Conservation (phyloP, 2,797 vertebrate genomes). For the Protosalanx chinensis region DNA sequence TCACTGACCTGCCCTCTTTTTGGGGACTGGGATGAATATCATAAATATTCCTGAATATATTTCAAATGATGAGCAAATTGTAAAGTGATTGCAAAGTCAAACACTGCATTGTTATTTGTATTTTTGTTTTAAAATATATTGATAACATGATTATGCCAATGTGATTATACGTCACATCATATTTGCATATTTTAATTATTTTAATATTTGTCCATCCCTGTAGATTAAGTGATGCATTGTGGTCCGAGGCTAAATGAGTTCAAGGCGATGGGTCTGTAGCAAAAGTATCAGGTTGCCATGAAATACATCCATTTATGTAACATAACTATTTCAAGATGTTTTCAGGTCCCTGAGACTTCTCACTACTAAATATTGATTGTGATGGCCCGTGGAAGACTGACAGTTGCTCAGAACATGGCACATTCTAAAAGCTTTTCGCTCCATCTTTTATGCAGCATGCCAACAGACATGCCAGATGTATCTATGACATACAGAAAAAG, state of each 20-base stretch:
- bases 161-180: not conserved
- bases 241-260: no score
- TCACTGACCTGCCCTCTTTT: not conserved
- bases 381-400: not conserved
- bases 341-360: not conserved
- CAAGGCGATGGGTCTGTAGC: not conserved
- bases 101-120: no score
- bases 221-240: not conserved
- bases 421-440: no score
- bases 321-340: not conserved
- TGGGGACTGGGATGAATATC: no score
- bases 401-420: no score
- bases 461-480: not conserved
- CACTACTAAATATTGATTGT: not conserved
- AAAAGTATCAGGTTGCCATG: not conserved
- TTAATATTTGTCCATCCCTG: no score
- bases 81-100: no score
- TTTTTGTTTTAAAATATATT: no score
- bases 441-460: not conserved
- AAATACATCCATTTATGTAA: not conserved
- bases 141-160: slow-evolving; percentile 5
- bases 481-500: not conserved
- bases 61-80: no score
- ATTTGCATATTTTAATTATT: not conserved
- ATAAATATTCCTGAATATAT: no score